Conservation (phyloP, 2,113 vertebrate genomes). For the Jaculus jaculus region DNA sequence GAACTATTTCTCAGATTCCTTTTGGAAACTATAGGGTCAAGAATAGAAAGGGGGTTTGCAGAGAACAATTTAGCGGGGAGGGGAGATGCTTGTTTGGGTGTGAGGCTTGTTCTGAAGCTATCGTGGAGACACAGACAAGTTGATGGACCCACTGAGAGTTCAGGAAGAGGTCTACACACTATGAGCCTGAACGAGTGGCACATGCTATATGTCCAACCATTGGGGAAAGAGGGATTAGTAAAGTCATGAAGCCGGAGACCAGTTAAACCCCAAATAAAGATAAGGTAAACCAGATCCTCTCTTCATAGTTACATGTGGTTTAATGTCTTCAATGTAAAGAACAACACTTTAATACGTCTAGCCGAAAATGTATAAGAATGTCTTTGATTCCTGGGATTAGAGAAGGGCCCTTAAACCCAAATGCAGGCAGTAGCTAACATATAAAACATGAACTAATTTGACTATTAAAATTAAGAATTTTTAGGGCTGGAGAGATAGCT, state of each 20-base stretch:
- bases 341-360: background rate
- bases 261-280: background rate
- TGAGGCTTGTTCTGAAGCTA: background rate
- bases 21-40: background rate
- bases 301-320: background rate
- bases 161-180: background rate
- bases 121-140: rapidly evolving
- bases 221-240: background rate
- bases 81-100: background rate
- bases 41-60: background rate
- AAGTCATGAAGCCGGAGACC: background rate
- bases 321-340: background rate
- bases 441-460: background rate
- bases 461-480: too few species aligned
- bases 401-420: constrained; percentile 3
- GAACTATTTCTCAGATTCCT: background rate
- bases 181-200: background rate
- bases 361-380: background rate
- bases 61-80: background rate
- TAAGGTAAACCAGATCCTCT: background rate
- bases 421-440: background rate
- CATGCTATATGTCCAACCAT: background rate
- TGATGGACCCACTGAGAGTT: background rate
- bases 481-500: too few species aligned
- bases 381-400: background rate